Base-by-base conservation (phyloP, 2,888 invertebrate species). In the Drosophila anceps region DNA sequence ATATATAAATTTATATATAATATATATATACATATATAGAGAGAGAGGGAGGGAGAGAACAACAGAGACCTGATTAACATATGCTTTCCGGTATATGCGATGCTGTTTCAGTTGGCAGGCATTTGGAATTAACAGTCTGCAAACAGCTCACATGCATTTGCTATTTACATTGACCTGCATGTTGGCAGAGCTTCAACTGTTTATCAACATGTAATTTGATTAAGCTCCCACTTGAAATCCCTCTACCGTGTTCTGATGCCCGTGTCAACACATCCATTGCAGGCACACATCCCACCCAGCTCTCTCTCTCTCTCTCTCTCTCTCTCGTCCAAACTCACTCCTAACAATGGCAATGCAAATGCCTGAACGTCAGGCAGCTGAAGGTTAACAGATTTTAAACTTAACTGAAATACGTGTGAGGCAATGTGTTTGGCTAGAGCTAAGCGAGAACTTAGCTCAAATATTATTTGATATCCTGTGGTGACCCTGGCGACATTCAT, bases 381-480 rank as follows among this genome's bases (percentile, higher is more conserved):
- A 20, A 64, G 54, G 43, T 46, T 55, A 59, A 12, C 65, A 50
- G 78, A 77, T 70, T 80, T 79, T 55, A 67, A 73, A 81, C 81
- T 65, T 54, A 63, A 58, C 77, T 58, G 61, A 51, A 59, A 51
- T 63, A 77, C 66, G 66, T 69, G 79, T 68, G 63, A 41, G 57
- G 4, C 2, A 29, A 35, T 46, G 37, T 48, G 43, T 50, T 55
- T 20, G 53, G 55, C 18, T 27, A 35, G 43, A 57, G 13, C 61
- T 29, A 35, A 35, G 70, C 78, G 66, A 68, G 70, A 73, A 79
- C 73, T 72, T 66, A 79, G 82, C 73, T 77, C 84, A 89, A 85
- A 85, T 89, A 85, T 89, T 85, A 84, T 89, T 87, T 84, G 89
- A 82, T 87, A 84, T 89, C 88, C 84, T 80, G 89, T 84, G 89